These are phyloP conservation scores for Resseliella maxima DNA, from an alignment of 2,888 invertebrate genomes.

Conservation along the genomic window DNA sequence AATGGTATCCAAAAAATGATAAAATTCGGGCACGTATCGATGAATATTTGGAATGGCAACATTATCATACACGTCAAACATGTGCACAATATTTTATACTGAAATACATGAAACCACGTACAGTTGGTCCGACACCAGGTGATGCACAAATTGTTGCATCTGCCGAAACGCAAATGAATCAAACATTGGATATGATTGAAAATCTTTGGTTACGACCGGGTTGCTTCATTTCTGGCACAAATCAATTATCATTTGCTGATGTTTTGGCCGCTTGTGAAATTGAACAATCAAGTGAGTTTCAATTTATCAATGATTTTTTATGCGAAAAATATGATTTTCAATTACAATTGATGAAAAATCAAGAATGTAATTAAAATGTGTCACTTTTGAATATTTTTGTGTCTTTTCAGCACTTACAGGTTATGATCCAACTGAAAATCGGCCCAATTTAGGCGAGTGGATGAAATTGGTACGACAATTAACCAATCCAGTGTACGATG, in stretches of 20 bases:
- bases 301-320: background rate
- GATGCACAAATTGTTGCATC: constrained; percentile 53
- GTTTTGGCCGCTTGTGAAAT: constrained; percentile 80
- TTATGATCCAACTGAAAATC: constrained; percentile 72
- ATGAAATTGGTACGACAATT: constrained; percentile 72
- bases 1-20: constrained; percentile 77
- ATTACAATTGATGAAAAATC: no score
- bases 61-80: constrained; percentile 70
- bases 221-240: constrained; percentile 72
- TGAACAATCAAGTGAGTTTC: constrained; percentile 77
- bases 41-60: constrained; percentile 76
- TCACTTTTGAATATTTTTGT: background rate
- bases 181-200: constrained; percentile 72
- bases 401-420: constrained; percentile 72
- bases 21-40: constrained; percentile 73
- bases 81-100: constrained; percentile 73
- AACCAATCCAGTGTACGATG: constrained; percentile 74
- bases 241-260: constrained; percentile 76
- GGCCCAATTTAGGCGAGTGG: constrained; percentile 74
- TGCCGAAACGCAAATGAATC: constrained; percentile 68
- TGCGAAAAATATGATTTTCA: no score
- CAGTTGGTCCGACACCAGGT: background rate
- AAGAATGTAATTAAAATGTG: background rate
- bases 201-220: constrained; percentile 67
- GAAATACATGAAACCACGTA: constrained; percentile 69